Base-by-base conservation (phyloP, 37 sponge, comb jelly and placozoan species). In the Haliclona indistincta region DNA sequence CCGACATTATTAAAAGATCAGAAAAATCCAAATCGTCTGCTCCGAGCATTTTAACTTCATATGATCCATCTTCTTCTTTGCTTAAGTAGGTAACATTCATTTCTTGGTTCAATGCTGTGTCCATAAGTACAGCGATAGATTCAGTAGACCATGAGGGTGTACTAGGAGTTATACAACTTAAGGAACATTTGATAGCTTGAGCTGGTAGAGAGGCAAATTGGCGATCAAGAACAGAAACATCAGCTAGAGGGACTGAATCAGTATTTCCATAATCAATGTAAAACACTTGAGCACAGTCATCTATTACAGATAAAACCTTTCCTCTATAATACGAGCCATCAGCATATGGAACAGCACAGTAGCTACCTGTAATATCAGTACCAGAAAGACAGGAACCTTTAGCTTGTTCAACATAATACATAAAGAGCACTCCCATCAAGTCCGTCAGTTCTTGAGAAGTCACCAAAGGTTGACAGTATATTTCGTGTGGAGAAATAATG, bases 181-280 rank as follows among this genome's bases (percentile, higher is more conserved):
- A 68, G 3, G 26, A 35, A 39, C 89, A 89, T 61, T 64, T 15
- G 37, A 83, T 38, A 42, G 84, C 75, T 54, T 89, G 84, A 4
- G 78, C 69, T 2, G 74, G 75, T 15, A 79, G 25, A 23, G 61
- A 68, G 20, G 63, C 60, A 42, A 78, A 43, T 54, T 74, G 55
- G 0, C 67, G 60, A 3, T 60, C 17, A 55, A 89, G 64, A 39
- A 44, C 58, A 10, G 30, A 23, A 3, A 87, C 60, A 22, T 63
- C 45, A 58, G 35, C 56, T 1, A 70, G 33, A 0, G 63, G 25
- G 19, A 83, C 53, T 13, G 37, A 17, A n/a, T 86, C 92, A 19
- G 66, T 47, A 44, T 91, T 91, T 29, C 92, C 92, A 70, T 91
- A 91, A 52, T 93, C 94, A 35, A 93, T 74, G 47, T 77, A 93